Percentiles rank a stretch among this genome's conserved stretches.
phyloP scores from a whole-genome alignment of 35 echinoderm and acorn worm genomes.

The Antedon bifida region DNA sequence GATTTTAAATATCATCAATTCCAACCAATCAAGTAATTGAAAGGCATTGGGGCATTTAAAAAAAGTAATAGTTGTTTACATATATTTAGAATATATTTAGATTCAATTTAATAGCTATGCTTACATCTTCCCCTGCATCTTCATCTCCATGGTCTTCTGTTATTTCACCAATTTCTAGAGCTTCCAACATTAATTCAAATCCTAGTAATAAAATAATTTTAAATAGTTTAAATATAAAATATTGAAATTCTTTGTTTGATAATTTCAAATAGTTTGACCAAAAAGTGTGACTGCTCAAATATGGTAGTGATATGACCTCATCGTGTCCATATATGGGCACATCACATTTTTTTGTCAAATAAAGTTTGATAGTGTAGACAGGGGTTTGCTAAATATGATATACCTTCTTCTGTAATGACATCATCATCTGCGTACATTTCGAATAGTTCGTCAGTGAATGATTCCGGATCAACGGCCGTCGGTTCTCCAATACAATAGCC shows the following conservation, averaged over 20 bases:
- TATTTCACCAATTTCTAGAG: not conserved
- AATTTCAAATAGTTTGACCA: too few species aligned
- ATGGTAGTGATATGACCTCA: too few species aligned
- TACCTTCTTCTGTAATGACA: conserved; percentile 42
- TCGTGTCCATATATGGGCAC: not conserved
- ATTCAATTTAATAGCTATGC: not conserved
- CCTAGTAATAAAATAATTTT: conserved; percentile 7
- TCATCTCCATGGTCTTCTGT: not conserved
- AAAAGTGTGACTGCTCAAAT: too few species aligned
- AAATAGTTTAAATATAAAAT: not conserved
- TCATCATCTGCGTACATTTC: conserved; percentile 20
- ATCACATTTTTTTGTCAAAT: not conserved
- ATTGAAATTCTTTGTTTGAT: too few species aligned
- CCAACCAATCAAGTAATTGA: too few species aligned
- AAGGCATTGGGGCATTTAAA: too few species aligned
- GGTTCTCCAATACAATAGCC: conserved; percentile 72
- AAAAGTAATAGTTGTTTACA: too few species aligned
- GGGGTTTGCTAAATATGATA: not conserved
- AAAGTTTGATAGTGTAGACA: not conserved
- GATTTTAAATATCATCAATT: too few species aligned
- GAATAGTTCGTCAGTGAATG: conserved; percentile 44
- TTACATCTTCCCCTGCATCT: not conserved
- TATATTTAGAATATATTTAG: not conserved
- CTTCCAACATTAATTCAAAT: conserved; percentile 19
- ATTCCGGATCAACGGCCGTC: conserved; percentile 10